Percentiles rank a stretch among this genome's conserved stretches.
Conservation (phyloP, 2,888 invertebrate genomes). For the Entomobrya proxima region DNA sequence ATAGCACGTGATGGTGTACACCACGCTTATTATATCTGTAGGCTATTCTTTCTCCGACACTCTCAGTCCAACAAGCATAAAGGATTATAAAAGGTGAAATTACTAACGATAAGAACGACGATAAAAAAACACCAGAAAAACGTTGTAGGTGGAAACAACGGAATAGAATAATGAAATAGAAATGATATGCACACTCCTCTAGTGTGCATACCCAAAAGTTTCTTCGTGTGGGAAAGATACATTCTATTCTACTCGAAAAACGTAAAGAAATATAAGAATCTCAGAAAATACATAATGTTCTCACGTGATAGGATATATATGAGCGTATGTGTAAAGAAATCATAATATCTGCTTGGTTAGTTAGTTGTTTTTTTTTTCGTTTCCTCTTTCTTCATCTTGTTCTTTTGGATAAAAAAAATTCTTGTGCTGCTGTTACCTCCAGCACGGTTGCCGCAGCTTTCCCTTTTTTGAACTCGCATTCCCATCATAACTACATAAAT, state of each 20-base stretch:
- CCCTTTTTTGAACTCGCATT: neutral
- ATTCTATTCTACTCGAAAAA: no score
- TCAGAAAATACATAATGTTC: neutral
- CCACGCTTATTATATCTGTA: constrained; percentile 1
- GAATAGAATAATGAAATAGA: constrained; percentile 24
- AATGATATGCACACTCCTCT: neutral
- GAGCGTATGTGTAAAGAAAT: neutral
- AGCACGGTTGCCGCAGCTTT: neutral
- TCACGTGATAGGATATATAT: neutral
- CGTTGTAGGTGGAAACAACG: constrained; percentile 15
- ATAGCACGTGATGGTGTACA: neutral
- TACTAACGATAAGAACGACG: constrained; percentile 49
- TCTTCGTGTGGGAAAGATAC: neutral
- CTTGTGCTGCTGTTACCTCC: no score
- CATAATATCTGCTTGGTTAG: constrained; percentile 31
- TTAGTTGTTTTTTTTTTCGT: constrained; percentile 18
- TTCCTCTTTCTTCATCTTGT: neutral
- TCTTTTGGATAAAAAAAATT: neutral
- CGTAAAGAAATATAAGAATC: neutral
- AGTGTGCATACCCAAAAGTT: neutral
- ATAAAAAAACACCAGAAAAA: constrained; percentile 36
- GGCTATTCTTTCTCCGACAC: constrained; percentile 25
- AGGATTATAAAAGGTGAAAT: constrained; percentile 56
- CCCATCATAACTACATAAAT: constrained; percentile 8
- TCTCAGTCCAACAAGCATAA: neutral